phyloP scores from a whole-genome alignment of 2,888 invertebrate species.

The Pecten maximus region DNA sequence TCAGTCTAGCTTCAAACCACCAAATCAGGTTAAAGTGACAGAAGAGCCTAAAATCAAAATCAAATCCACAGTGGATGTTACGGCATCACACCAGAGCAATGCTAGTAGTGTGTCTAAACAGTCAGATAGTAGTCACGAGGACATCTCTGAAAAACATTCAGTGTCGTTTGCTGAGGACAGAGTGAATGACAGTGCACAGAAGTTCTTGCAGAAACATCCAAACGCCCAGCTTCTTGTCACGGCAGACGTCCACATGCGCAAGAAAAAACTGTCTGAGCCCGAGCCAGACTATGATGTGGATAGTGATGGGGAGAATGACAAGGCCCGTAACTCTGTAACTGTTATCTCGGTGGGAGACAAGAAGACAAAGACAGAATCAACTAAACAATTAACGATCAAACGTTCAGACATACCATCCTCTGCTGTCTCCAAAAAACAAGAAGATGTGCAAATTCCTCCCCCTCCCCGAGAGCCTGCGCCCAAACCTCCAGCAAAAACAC shows the following conservation, averaged over 20 bases:
- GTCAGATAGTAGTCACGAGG: constrained; percentile 49
- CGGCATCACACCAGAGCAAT: constrained; percentile 59
- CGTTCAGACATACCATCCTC: constrained; percentile 55
- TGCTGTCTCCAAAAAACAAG: constrained; percentile 15
- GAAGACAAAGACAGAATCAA: constrained; percentile 45
- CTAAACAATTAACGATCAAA: constrained; percentile 52
- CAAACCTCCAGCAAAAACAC: constrained; percentile 58
- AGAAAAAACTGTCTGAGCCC: constrained; percentile 66
- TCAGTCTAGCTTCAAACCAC: constrained; percentile 93
- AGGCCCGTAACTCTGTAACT: constrained; percentile 62
- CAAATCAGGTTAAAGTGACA: constrained; percentile 92
- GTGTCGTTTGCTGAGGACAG: constrained; percentile 77
- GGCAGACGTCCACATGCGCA: constrained; percentile 69
- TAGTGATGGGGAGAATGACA: constrained; percentile 65
- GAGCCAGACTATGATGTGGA: constrained; percentile 76
- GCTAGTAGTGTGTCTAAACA: constrained; percentile 59
- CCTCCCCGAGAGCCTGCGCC: constrained; percentile 68
- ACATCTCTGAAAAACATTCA: constrained; percentile 61
- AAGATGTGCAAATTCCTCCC: constrained; percentile 63
- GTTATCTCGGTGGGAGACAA: constrained; percentile 72
- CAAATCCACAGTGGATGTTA: constrained; percentile 59
- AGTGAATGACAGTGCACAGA: constrained; percentile 73
- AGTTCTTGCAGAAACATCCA: constrained; percentile 76
- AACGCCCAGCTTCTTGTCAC: constrained; percentile 77
- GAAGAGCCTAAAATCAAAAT: constrained; percentile 89